Conservation (phyloP, 2,888 invertebrate species). For the Drosophila peninsularis region DNA sequence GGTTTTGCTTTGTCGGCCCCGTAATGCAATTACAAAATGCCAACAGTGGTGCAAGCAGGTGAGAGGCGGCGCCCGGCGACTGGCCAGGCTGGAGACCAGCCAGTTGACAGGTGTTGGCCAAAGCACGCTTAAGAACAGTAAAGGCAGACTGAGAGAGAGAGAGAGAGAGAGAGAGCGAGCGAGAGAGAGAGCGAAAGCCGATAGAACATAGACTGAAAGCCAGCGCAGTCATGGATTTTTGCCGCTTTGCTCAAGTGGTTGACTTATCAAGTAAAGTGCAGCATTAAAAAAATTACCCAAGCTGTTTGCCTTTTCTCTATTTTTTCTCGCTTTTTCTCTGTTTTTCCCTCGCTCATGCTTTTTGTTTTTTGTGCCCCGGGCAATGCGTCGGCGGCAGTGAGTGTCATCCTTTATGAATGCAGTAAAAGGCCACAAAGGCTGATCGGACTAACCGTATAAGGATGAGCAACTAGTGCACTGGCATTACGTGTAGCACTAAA, state of each 20-base stretch:
- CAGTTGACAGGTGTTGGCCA: conserved; percentile 65
- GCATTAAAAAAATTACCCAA: conserved; percentile 68
- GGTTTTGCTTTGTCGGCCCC: conserved; percentile 70
- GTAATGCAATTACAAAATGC: conserved; percentile 78
- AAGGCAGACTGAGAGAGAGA: not conserved
- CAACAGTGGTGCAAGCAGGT: conserved; percentile 37
- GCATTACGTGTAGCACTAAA: conserved; percentile 4
- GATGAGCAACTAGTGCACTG: conserved; percentile 17
- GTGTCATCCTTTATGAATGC: conserved; percentile 24
- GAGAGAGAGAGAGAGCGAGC: not conserved
- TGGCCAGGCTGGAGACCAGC: conserved; percentile 12
- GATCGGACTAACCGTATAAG: conserved; percentile 6
- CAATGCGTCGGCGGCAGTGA: conserved; percentile 37
- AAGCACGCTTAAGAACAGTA: conserved; percentile 30
- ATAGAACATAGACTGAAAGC: conserved; percentile 1
- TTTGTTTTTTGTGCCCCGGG: conserved; percentile 22
- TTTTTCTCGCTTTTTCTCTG: not conserved
- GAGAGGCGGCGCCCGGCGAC: not conserved
- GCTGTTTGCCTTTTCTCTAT: conserved; percentile 40
- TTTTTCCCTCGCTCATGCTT: conserved; percentile 10
- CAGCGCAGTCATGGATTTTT: conserved; percentile 30
- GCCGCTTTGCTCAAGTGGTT: conserved; percentile 51
- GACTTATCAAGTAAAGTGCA: conserved; percentile 78
- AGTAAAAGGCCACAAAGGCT: conserved; percentile 17
- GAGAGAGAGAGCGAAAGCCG: not conserved